phyloP scores from a whole-genome alignment of 2,888 invertebrate species.

The Anodontia alba region DNA sequence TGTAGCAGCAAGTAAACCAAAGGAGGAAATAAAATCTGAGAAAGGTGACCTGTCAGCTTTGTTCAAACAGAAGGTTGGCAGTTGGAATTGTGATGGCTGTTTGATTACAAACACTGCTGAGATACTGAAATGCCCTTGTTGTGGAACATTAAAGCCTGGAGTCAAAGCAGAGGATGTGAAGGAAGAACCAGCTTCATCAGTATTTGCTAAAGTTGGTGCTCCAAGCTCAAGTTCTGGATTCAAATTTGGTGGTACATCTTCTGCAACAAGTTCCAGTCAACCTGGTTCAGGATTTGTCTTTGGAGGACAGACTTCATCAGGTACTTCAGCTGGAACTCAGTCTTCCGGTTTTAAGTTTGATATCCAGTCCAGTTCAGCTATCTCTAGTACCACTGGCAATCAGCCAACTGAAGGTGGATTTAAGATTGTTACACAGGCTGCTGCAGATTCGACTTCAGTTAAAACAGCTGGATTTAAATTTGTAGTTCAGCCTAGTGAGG shows the following conservation, averaged over 20 bases:
- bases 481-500: slow-evolving; percentile 30
- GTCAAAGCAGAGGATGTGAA: slow-evolving; percentile 67
- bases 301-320: background rate
- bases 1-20: background rate
- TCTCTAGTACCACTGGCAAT: background rate
- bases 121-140: slow-evolving; percentile 78
- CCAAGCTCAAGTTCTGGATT: slow-evolving; percentile 7
- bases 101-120: slow-evolving; percentile 87
- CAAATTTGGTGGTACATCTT: slow-evolving; percentile 25
- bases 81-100: slow-evolving; percentile 90
- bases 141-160: slow-evolving; percentile 80
- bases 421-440: slow-evolving; percentile 4
- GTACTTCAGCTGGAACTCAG: background rate
- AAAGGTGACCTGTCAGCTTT: slow-evolving; percentile 73
- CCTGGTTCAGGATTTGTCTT: slow-evolving; percentile 20
- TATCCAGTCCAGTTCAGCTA: background rate
- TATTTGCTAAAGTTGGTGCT: background rate
- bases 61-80: slow-evolving; percentile 87
- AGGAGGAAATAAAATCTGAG: background rate
- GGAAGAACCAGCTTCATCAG: slow-evolving; percentile 21
- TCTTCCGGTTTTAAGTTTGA: slow-evolving; percentile 44
- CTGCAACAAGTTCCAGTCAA: background rate
- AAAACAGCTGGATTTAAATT: slow-evolving; percentile 34
- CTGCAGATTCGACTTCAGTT: slow-evolving; percentile 21
- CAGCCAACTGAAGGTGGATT: slow-evolving; percentile 18